Evolutionary conservation across 2,797 vertebrate species (phyloP).

Genomic region (Delichon dasypus): DNA sequence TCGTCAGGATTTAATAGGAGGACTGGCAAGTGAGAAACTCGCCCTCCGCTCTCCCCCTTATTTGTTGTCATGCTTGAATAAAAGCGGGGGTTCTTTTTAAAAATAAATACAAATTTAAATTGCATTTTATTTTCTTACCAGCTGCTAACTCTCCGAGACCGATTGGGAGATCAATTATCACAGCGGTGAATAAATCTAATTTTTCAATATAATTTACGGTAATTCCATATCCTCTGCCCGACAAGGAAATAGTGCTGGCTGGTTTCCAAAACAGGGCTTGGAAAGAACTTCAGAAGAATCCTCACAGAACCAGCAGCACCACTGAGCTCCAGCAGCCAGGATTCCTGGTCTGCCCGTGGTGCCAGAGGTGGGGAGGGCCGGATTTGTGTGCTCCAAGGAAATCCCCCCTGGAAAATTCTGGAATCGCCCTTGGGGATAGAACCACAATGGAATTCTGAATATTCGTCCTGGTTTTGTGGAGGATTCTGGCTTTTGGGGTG

Average conservation of each 20-base stretch:
- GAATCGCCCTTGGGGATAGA: not conserved
- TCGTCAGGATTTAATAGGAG: slow-evolving; percentile 10
- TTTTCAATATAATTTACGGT: slow-evolving; percentile 82
- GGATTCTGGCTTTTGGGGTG: not conserved
- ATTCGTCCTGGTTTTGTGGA: not conserved
- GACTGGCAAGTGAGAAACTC: slow-evolving; percentile 53
- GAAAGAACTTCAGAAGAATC: not conserved
- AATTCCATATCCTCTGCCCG: slow-evolving; percentile 78
- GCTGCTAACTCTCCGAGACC: slow-evolving; percentile 79
- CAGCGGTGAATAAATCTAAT: slow-evolving; percentile 83
- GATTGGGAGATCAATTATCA: slow-evolving; percentile 83
- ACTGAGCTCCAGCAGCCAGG: not conserved
- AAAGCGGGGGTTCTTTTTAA: slow-evolving; percentile 61
- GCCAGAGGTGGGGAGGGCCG: not conserved
- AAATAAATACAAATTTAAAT: slow-evolving; percentile 72
- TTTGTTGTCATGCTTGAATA: slow-evolving; percentile 65
- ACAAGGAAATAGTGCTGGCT: slow-evolving; percentile 73
- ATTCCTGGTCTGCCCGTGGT: not conserved
- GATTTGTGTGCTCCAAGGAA: not conserved
- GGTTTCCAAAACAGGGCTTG: slow-evolving; percentile 65
- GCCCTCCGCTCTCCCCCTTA: slow-evolving; percentile 11
- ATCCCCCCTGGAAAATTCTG: not conserved
- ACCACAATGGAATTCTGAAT: not conserved
- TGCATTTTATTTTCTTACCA: slow-evolving; percentile 80
- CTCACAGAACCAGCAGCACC: not conserved